phyloP scores from a whole-genome alignment of 2,888 invertebrate genomes.

The Halocaridina rubra region DNA sequence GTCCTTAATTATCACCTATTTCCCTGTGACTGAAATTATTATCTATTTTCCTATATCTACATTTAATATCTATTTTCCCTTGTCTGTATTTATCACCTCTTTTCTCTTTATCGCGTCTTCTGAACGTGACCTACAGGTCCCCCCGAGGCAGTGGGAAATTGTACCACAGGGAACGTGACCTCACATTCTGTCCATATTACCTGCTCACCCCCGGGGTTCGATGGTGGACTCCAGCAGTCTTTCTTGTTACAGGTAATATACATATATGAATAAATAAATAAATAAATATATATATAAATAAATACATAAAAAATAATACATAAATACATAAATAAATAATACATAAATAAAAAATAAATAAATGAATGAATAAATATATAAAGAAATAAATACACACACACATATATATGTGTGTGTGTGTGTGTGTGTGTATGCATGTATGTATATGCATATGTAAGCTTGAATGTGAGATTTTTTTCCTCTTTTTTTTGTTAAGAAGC shows the following conservation, averaged over 20 bases:
- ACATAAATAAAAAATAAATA: neutral
- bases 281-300: neutral
- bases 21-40: too few relatives aligned
- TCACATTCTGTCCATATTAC: neutral
- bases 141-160: neutral
- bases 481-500: neutral
- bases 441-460: neutral
- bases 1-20: too few relatives aligned
- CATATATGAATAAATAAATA: neutral
- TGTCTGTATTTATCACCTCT: too few relatives aligned
- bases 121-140: too few relatives aligned
- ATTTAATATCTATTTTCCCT: too few relatives aligned
- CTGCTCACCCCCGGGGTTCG: neutral
- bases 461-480: neutral
- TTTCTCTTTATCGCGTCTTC: too few relatives aligned
- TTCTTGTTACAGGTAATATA: neutral
- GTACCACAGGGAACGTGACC: neutral
- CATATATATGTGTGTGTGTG: neutral
- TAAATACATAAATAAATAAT: neutral
- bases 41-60: too few relatives aligned
- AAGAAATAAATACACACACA: slow-evolving; percentile 3
- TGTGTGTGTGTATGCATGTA: neutral
- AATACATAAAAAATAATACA: neutral
- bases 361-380: neutral
- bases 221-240: neutral